Evolutionary conservation across 2,797 vertebrate species (phyloP).

Genomic region (Chelidonichthys spinosus): DNA sequence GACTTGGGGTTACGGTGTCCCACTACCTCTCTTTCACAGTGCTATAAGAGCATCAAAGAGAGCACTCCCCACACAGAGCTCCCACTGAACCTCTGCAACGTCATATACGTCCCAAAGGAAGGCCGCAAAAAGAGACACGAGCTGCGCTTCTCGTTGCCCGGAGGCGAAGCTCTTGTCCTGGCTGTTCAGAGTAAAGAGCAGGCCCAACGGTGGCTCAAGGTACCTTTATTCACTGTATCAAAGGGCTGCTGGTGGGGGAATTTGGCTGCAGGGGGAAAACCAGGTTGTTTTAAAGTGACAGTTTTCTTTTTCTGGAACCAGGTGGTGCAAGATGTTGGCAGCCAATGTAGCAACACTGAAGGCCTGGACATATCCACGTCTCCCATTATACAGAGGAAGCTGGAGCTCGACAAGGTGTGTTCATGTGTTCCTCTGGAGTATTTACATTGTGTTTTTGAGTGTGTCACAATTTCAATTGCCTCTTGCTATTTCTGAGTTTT

Average conservation of each 20-base stretch:
- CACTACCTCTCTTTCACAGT: constrained; percentile 79
- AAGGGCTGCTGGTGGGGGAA: neutral
- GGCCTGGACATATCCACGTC: constrained; percentile 86
- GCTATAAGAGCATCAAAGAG: constrained; percentile 98
- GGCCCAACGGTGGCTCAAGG: constrained; percentile 97
- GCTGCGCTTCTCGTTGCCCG: constrained; percentile 92
- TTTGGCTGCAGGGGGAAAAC: neutral
- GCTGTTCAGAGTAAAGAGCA: constrained; percentile 97
- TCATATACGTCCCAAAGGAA: constrained; percentile 95
- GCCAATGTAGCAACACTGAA: constrained; percentile 75
- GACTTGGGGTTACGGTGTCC: neutral
- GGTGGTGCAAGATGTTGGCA: constrained; percentile 93
- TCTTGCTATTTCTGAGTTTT: neutral
- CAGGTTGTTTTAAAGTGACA: constrained; percentile 8
- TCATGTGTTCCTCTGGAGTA: neutral
- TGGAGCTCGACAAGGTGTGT: constrained; percentile 94
- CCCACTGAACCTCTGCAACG: constrained; percentile 88
- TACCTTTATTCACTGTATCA: constrained; percentile 59
- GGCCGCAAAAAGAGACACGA: constrained; percentile 97
- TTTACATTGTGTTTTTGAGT: constrained; percentile 14
- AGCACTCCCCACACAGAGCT: constrained; percentile 90
- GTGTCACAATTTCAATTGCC: neutral
- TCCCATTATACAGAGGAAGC: constrained; percentile 90
- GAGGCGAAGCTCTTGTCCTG: constrained; percentile 92
- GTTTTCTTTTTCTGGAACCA: constrained; percentile 63